These are phyloP conservation scores for Nemotelus pantherinus DNA, from an alignment of 2,888 invertebrate species.

Conservation along the genomic window DNA sequence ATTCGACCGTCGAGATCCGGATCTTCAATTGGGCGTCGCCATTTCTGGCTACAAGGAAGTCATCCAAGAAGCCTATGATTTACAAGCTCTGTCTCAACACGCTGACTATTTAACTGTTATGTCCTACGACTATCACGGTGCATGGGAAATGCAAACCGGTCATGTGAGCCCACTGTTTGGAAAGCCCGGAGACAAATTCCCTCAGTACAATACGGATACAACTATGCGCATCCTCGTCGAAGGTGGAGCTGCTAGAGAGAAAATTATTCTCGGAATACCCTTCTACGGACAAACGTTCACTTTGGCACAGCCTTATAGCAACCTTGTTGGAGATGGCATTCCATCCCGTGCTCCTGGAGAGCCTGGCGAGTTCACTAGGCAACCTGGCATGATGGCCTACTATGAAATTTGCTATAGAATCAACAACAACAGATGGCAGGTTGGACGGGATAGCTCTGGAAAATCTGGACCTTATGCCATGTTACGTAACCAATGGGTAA, in stretches of 20 bases:
- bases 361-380: conserved; percentile 82
- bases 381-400: conserved; percentile 88
- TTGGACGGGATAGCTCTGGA: conserved; percentile 72
- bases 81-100: conserved; percentile 73
- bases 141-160: conserved; percentile 84
- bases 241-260: conserved; percentile 80
- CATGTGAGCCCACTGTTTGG: conserved; percentile 83
- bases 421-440: conserved; percentile 74
- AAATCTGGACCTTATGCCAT: conserved; percentile 76
- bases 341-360: conserved; percentile 79
- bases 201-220: conserved; percentile 83
- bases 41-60: conserved; percentile 92
- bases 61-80: conserved; percentile 85
- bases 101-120: conserved; percentile 86
- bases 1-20: conserved; percentile 60
- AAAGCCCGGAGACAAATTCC: conserved; percentile 72
- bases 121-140: conserved; percentile 90
- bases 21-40: conserved; percentile 81
- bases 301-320: conserved; percentile 65
- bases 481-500: conserved; percentile 86
- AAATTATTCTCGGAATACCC: conserved; percentile 82
- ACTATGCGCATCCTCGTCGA: conserved; percentile 80
- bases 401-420: conserved; percentile 84
- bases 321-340: conserved; percentile 69
- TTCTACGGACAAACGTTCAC: conserved; percentile 90